Evolutionary conservation across 2,888 invertebrate species (phyloP).

Genomic region (Fragum whitleyi): DNA sequence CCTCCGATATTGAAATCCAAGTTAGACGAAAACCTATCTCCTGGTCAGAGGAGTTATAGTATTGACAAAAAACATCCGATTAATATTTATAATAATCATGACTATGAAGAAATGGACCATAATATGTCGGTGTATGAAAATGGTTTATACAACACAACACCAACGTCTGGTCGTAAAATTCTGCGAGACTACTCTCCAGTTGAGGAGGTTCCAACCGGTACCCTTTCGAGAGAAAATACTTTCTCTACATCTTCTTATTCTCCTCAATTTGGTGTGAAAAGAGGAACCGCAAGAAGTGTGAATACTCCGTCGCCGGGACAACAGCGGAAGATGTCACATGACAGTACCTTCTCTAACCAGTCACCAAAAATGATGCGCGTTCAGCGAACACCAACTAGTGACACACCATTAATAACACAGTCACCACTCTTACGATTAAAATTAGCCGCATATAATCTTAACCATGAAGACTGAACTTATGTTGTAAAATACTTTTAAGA

Average conservation of each 20-base stretch:
- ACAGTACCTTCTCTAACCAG: slow-evolving; percentile 62
- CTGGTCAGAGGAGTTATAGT: slow-evolving; percentile 65
- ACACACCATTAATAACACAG: slow-evolving; percentile 59
- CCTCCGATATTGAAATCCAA: slow-evolving; percentile 71
- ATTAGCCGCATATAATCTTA: slow-evolving; percentile 63
- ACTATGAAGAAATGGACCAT: slow-evolving; percentile 75
- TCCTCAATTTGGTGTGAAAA: slow-evolving; percentile 48
- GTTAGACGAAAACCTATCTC: slow-evolving; percentile 61
- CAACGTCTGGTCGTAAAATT: slow-evolving; percentile 26
- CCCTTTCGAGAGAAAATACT: slow-evolving; percentile 54
- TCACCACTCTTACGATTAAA: slow-evolving; percentile 63
- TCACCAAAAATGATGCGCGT: slow-evolving; percentile 56
- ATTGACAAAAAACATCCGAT: slow-evolving; percentile 64
- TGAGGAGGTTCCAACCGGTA: slow-evolving; percentile 52
- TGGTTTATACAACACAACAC: slow-evolving; percentile 45
- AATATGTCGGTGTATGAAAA: slow-evolving; percentile 29
- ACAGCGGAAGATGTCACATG: slow-evolving; percentile 63
- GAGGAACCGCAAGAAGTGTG: slow-evolving; percentile 14
- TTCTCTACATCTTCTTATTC: slow-evolving; percentile 59
- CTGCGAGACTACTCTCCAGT: slow-evolving; percentile 56
- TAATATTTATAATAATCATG: slow-evolving; percentile 74
- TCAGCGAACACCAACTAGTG: slow-evolving; percentile 60
- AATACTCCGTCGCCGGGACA: slow-evolving; percentile 48
- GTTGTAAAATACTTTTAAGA: no score
- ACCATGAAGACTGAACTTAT: slow-evolving; percentile 53